These are phyloP conservation scores for Scartelaos histophorus DNA, from an alignment of 2,113 vertebrate species.

Conservation along the genomic window DNA sequence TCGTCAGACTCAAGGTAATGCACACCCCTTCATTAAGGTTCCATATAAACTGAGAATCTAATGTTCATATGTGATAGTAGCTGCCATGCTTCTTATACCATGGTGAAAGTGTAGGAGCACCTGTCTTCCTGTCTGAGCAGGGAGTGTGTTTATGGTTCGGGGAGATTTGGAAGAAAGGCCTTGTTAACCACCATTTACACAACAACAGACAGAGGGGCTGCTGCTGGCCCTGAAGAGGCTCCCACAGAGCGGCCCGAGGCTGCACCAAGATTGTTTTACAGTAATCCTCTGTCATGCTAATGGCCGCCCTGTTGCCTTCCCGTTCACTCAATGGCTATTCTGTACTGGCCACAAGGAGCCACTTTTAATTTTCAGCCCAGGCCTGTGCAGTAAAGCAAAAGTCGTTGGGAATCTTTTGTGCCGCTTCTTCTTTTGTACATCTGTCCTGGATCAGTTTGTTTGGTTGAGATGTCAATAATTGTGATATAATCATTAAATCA, in stretches of 20 bases:
- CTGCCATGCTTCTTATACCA: background rate
- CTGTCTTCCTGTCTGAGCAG: constrained; percentile 18
- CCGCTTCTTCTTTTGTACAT: background rate
- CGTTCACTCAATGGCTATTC: background rate
- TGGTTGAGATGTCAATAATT: too few relatives aligned
- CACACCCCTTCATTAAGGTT: background rate
- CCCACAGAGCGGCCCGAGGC: constrained; percentile 7
- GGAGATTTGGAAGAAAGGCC: constrained; percentile 17
- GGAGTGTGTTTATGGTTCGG: constrained; percentile 28
- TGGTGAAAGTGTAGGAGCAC: background rate
- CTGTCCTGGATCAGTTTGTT: background rate
- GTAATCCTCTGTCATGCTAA: constrained; percentile 38
- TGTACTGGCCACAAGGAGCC: constrained; percentile 1
- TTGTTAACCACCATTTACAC: constrained; percentile 48
- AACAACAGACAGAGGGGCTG: constrained; percentile 28
- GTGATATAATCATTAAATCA: too few relatives aligned
- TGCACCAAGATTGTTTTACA: constrained; percentile 12
- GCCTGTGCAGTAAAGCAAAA: background rate
- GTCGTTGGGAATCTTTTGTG: background rate
- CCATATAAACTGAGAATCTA: background rate
- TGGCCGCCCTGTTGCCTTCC: constrained; percentile 8
- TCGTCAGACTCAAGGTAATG: too few relatives aligned
- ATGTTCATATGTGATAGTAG: background rate
- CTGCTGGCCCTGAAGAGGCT: constrained; percentile 14
- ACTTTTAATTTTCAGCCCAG: background rate